Evolutionary conservation across 2,113 vertebrate species (phyloP), one percentile per base, ranked within the genome.

Genomic region (Condylura cristata): DNA sequence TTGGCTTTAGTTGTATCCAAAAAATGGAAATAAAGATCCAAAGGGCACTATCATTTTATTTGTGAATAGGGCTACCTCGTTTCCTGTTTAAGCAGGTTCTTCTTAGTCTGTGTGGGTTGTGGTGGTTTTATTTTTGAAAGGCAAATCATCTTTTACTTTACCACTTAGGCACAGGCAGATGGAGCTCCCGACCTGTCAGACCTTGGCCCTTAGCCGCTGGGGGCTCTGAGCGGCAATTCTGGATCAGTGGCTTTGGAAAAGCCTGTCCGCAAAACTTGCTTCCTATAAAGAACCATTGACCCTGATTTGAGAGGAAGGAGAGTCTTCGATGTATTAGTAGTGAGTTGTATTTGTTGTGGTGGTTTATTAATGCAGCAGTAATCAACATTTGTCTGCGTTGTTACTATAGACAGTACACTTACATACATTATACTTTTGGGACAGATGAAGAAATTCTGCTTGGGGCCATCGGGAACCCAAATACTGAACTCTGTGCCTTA

Each of bases 161-260:
- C 10, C 41, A 81, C 74, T n/a, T n/a, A 4, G 39, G 24, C 20
- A 14, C 13, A 58, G 28, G 0, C 46, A 3, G 30, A 44, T 44
- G 44, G 65, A 30, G 0, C 34, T 37, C 4, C 48, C 41, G 1
- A 2, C 18, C 20, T 0, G 2, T 37, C 10, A 44, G 51, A 24
- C 13, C 0, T 8, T 6, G n/a, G 14, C 1, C 37, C 14, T 41
- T 60, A 72, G 20, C 44, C 39, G 39, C 17, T 37, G 30, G 37
- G 30, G 11, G n/a, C 5, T 83, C 0, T 3, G 7, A 13, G 16
- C 53, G 37, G 6, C 16, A 11, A 8, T 78, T 91, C 71, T 71
- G 41, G 22, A n/a, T 28, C 18, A 22, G 48, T 66, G 24, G 32
- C 41, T 89, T 83, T 60, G 39, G 44, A 18, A 7, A 3, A 24